These are phyloP conservation scores for Heloderma charlesbogerti DNA, from an alignment of 2,113 vertebrate species.

Conservation along the genomic window DNA sequence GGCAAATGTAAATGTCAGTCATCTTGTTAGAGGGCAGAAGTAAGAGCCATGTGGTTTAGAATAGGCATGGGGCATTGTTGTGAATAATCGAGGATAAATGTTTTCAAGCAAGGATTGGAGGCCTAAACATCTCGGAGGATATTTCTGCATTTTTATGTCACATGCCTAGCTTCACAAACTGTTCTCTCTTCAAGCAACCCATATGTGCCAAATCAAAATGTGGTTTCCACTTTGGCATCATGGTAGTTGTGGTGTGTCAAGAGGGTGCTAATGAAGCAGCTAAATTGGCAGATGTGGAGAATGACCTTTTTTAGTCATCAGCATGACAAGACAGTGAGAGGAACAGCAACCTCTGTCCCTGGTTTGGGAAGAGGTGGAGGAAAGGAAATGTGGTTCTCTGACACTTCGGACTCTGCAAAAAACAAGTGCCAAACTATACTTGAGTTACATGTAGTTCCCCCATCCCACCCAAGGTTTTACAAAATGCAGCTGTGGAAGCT, in stretches of 20 bases:
- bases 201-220: background rate
- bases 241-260: rapidly evolving
- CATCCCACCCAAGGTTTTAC: background rate
- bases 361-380: background rate
- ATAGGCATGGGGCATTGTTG: background rate
- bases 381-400: background rate
- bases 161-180: background rate
- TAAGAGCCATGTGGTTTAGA: constrained; percentile 28
- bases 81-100: rapidly evolving
- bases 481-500: no score
- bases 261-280: background rate
- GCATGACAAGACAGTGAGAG: background rate
- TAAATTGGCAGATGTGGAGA: no score
- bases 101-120: background rate
- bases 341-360: background rate
- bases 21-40: background rate
- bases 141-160: background rate
- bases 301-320: background rate
- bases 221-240: rapidly evolving
- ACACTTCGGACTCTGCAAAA: background rate
- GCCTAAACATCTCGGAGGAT: background rate
- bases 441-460: background rate
- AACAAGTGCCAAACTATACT: no score
- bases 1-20: constrained; percentile 42
- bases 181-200: background rate